Base-by-base conservation (phyloP, 2,113 vertebrate species). In the Rhea pennata region DNA sequence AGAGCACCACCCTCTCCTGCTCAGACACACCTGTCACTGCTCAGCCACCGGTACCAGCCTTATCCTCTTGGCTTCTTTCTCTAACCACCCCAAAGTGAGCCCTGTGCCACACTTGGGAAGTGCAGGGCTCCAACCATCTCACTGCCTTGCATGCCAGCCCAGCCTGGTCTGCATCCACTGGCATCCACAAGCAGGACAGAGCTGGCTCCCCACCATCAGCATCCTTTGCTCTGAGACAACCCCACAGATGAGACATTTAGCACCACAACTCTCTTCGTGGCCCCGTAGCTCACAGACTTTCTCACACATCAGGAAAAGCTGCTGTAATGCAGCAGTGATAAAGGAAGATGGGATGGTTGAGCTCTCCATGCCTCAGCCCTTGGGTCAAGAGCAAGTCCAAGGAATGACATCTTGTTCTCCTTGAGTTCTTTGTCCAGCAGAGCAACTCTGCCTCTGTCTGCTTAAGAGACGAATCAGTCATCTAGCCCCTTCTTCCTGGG, bases 191-290 rank as follows among this genome's bases (percentile, higher is more conserved):
- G 40, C 50, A 62, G 33, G 9, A 11, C 44, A 95, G 36, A 12
- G 7, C 66, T 70, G 17, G 5, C 1, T 40, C 50, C 15, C 48
- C 81, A 72, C 29, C 0, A 1, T n/a, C 4, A 2, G 15, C 51
- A 50, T 10, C 26, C 29, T 61, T 29, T 76, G 58, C 66, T 89
- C 39, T 75, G 48, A 59, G 67, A 42, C 61, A 71, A 0, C 9
- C 16, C 53, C 14, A 0, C 56, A 58, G 56, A 27, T 10, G 56
- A 58, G 56, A 58, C 56, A 17, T 59, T 33, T 59, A 59, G 56
- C 29, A 59, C 56, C 15, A 19, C 46, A 31, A 59, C 56, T 31
- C 16, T 59, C 29, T 59, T 59, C 56, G 19, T 59, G 56, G 56
- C 27, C 56, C 56, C 29, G 16, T 31, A 58, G 56, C 56, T 58